Conservation (phyloP, 2,797 vertebrate species). For the Melanotaenia parkinsoni region DNA sequence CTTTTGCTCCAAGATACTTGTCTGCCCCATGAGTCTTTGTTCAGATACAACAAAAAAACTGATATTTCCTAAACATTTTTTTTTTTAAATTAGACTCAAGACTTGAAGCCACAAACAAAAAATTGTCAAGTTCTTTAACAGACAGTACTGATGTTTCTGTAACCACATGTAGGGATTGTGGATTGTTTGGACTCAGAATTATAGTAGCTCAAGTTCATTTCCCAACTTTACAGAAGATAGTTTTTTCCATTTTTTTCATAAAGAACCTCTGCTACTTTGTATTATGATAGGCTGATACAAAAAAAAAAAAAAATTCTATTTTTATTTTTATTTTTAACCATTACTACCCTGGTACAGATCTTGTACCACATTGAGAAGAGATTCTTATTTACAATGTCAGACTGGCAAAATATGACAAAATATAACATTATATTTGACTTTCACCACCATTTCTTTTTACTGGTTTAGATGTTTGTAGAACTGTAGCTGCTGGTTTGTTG, state of each 20-base stretch:
- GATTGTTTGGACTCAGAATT: not conserved
- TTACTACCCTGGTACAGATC: too few species aligned
- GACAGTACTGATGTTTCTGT: not conserved
- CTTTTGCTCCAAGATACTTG: slow-evolving; percentile 42
- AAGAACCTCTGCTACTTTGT: not conserved
- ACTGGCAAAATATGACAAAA: too few species aligned
- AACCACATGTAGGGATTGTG: too few species aligned
- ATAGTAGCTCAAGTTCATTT: not conserved
- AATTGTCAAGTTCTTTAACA: slow-evolving; percentile 1
- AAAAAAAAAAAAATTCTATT: too few species aligned
- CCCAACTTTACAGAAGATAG: not conserved
- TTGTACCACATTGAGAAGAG: too few species aligned
- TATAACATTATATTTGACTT: too few species aligned
- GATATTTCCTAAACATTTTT: slow-evolving; percentile 23
- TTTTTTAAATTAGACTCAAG: slow-evolving; percentile 26
- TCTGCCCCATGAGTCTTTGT: slow-evolving; percentile 53
- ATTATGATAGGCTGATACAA: too few species aligned
- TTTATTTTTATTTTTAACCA: too few species aligned
- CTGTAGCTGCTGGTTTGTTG: too few species aligned
- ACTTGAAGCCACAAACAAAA: slow-evolving; percentile 17
- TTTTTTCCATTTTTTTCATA: not conserved
- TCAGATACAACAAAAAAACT: slow-evolving; percentile 25
- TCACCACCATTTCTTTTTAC: too few species aligned
- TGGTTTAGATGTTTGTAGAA: too few species aligned
- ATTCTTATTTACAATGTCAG: too few species aligned